Conservation (phyloP, 2,888 invertebrate genomes). For the Macrophya annulata region DNA sequence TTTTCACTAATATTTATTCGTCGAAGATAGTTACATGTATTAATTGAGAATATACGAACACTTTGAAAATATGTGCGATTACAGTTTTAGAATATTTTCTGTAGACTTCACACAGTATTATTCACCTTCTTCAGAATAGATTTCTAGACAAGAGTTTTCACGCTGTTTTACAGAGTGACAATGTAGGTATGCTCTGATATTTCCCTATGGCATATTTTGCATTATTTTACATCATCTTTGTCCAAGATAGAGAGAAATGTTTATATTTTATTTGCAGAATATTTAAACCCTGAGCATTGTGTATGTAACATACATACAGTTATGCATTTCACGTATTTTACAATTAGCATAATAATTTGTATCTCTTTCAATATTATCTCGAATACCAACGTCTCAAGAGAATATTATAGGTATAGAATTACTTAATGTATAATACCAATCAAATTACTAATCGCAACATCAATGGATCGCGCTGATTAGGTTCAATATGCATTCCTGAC, state of each 20-base stretch:
- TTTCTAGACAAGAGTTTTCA: neutral
- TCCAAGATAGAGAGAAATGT: neutral
- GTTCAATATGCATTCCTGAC: neutral
- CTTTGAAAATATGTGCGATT: neutral
- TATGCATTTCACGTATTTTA: neutral
- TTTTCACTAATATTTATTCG: neutral
- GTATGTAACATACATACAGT: neutral
- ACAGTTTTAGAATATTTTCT: neutral
- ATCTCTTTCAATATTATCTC: neutral
- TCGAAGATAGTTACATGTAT: neutral
- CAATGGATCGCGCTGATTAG: neutral
- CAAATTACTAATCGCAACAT: constrained; percentile 5
- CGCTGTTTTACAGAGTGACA: neutral
- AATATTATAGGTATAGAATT: neutral
- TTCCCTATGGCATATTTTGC: constrained; percentile 36
- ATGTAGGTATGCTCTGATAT: constrained; percentile 3
- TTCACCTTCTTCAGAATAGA: neutral
- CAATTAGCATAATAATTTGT: neutral
- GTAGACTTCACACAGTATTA: neutral
- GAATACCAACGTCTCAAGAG: neutral
- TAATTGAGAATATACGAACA: neutral
- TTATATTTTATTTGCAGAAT: neutral
- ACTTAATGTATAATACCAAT: constrained; percentile 24
- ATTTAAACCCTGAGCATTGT: neutral
- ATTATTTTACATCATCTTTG: constrained; percentile 20